These are phyloP conservation scores for Rynchops niger DNA, from an alignment of 2,113 vertebrate genomes.

Conservation along the genomic window DNA sequence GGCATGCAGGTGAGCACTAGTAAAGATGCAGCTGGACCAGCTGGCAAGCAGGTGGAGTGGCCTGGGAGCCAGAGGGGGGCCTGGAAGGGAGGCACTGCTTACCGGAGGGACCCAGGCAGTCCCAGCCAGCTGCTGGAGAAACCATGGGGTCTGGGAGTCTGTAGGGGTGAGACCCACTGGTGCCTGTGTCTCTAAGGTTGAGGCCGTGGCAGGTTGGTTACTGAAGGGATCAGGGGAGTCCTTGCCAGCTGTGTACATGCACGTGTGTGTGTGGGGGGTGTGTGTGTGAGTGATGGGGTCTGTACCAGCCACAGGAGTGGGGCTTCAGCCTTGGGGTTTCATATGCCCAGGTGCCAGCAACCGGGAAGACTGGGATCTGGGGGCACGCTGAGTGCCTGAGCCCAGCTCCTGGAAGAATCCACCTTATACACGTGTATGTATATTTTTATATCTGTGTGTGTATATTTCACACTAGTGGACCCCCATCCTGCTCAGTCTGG, in stretches of 20 bases:
- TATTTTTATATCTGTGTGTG: not conserved
- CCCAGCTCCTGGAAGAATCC: not conserved
- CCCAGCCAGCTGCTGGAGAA: not conserved
- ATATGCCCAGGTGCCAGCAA: not conserved
- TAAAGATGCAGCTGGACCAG: not conserved
- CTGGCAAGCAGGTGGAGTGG: not conserved
- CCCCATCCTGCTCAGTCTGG: not conserved
- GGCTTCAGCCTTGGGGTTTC: not conserved
- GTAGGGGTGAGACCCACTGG: not conserved
- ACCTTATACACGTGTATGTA: not conserved
- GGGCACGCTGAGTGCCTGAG: not conserved
- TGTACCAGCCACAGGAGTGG: not conserved
- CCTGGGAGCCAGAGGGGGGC: not conserved
- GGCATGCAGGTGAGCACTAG: not conserved
- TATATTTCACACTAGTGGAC: not conserved
- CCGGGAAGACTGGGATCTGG: not conserved
- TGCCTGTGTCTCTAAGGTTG: not conserved
- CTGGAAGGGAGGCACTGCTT: not conserved
- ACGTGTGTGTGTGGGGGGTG: too few relatives aligned
- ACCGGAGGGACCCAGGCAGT: rapidly evolving
- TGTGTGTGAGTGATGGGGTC: not conserved
- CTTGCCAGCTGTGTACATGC: not conserved
- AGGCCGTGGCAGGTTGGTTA: not conserved
- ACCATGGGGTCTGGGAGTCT: not conserved
- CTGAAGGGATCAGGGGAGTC: not conserved